These are phyloP conservation scores for Prunella fulvescens DNA, from an alignment of 2,113 vertebrate genomes.

Conservation along the genomic window DNA sequence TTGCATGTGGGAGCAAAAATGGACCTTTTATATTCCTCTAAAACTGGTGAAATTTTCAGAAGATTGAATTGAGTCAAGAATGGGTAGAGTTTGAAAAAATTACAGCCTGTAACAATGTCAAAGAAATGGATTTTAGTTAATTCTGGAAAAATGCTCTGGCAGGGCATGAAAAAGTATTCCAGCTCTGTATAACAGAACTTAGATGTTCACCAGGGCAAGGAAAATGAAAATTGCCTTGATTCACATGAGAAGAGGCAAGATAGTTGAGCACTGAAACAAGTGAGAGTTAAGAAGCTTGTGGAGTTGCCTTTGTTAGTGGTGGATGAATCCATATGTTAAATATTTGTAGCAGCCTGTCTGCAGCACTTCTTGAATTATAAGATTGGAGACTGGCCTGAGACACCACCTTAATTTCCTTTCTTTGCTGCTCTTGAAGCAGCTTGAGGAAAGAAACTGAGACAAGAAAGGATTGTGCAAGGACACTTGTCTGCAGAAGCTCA, in stretches of 20 bases:
- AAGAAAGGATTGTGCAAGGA: background rate
- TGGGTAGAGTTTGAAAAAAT: background rate
- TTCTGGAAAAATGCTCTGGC: background rate
- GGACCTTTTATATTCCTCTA: background rate
- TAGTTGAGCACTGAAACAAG: background rate
- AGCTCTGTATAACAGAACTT: background rate
- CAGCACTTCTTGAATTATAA: background rate
- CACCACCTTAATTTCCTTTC: background rate
- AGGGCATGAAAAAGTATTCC: background rate
- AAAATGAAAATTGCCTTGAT: background rate
- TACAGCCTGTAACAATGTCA: background rate
- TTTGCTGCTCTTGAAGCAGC: background rate
- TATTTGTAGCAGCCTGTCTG: background rate
- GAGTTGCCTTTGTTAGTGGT: background rate
- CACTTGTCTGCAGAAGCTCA: background rate
- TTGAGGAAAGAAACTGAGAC: background rate
- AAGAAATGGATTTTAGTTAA: background rate
- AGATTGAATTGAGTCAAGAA: background rate
- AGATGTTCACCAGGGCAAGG: background rate
- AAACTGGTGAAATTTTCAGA: background rate
- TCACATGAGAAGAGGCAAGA: background rate
- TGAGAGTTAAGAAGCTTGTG: background rate
- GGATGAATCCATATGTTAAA: background rate
- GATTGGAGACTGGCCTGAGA: background rate
- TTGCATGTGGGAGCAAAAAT: background rate